Percentiles rank a stretch among this genome's conserved stretches.
These are phyloP conservation scores for Chironomus tepperi DNA, from an alignment of 1,140 invertebrate species.

Conservation along the genomic window DNA sequence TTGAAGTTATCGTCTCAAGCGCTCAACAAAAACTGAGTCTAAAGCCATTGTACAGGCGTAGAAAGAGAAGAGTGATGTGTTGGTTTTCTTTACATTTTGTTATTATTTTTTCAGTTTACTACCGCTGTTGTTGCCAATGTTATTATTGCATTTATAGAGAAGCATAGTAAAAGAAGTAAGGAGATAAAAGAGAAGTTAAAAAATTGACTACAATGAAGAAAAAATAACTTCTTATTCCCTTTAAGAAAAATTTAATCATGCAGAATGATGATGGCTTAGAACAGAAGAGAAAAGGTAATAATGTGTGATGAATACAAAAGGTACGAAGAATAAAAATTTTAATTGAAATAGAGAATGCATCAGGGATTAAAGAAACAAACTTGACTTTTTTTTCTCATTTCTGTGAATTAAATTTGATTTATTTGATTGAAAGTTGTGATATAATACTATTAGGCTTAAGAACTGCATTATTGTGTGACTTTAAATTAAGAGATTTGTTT, in stretches of 20 bases:
- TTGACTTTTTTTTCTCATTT: too few relatives aligned
- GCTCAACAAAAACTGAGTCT: background rate
- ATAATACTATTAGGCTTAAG: too few relatives aligned
- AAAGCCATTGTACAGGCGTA: background rate
- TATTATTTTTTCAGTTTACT: too few relatives aligned
- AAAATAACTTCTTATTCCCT: background rate
- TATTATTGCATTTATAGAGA: background rate
- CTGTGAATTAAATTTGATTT: too few relatives aligned
- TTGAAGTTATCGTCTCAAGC: background rate
- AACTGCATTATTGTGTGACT: too few relatives aligned
- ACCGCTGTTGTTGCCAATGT: background rate
- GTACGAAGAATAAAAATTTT: background rate
- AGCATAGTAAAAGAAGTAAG: too few relatives aligned
- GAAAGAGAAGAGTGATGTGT: conserved; percentile 6
- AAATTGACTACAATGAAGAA: background rate
- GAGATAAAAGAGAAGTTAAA: background rate
- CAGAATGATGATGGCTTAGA: background rate
- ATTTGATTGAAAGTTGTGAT: too few relatives aligned
- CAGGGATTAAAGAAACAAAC: too few relatives aligned
- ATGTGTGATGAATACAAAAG: background rate
- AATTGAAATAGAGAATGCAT: background rate
- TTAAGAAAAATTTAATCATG: background rate
- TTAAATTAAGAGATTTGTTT: too few relatives aligned
- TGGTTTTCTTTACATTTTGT: background rate
- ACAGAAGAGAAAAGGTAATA: background rate